Evolutionary conservation across 2,888 invertebrate species (phyloP).

Genomic region (Brachypalpus laphriformis): DNA sequence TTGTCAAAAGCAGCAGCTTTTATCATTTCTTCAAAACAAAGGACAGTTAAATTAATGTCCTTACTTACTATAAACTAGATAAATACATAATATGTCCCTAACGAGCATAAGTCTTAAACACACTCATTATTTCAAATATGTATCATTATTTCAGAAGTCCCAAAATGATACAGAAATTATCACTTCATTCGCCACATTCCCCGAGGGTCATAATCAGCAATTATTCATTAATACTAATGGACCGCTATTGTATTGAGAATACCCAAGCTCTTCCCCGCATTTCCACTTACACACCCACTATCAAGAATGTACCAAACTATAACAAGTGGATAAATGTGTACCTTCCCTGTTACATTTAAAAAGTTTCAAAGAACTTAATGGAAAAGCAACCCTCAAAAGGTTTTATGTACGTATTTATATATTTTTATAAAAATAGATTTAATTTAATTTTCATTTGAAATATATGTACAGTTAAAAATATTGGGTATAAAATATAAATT

Average conservation of each 20-base stretch:
- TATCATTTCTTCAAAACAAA: too few species aligned
- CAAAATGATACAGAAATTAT: conserved; percentile 42
- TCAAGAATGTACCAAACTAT: not conserved
- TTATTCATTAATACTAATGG: conserved; percentile 62
- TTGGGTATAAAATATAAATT: not conserved
- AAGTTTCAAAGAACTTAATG: too few species aligned
- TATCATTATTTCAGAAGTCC: not conserved
- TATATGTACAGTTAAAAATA: too few species aligned
- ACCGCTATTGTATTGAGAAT: conserved; percentile 20
- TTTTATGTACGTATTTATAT: not conserved
- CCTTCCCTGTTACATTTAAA: not conserved
- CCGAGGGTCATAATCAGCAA: conserved; percentile 32
- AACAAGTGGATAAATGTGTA: not conserved
- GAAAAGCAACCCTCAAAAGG: not conserved
- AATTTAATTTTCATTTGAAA: too few species aligned
- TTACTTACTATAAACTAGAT: not conserved
- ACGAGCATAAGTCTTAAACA: not conserved
- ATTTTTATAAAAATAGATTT: too few species aligned
- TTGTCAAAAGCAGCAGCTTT: too few species aligned
- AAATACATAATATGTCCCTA: conserved; percentile 8
- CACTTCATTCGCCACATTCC: conserved; percentile 39
- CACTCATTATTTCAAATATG: not conserved
- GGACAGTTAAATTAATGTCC: too few species aligned
- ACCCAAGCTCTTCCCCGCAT: not conserved
- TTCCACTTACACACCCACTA: not conserved